Conservation (phyloP, 2,888 invertebrate species). For the Bellardia bayeri region DNA sequence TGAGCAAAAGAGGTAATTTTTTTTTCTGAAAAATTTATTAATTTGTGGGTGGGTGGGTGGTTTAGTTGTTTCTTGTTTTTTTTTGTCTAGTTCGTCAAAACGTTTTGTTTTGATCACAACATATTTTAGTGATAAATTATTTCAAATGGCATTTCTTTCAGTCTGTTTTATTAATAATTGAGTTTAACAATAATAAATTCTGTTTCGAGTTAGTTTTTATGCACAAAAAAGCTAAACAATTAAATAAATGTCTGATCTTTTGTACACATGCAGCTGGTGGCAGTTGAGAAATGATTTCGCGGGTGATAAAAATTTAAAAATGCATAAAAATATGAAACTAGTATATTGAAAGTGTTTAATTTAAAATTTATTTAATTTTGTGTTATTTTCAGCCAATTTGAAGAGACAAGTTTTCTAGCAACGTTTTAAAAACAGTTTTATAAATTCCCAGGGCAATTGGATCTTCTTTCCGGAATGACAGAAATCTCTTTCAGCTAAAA, state of each 20-base stretch:
- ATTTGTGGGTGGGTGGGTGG: conserved; percentile 26
- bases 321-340: too few species aligned
- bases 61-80: neutral
- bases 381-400: too few species aligned
- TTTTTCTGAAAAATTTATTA: conserved; percentile 15
- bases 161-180: neutral
- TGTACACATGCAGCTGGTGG: neutral
- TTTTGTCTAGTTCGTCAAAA: conserved; percentile 2
- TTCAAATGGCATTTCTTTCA: conserved; percentile 21
- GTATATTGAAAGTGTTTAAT: too few species aligned
- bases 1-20: conserved; percentile 9
- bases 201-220: neutral
- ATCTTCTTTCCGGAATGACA: too few species aligned
- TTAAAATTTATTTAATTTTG: too few species aligned
- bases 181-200: neutral
- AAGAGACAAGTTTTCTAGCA: too few species aligned
- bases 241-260: conserved; percentile 14
- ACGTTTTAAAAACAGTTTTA: too few species aligned
- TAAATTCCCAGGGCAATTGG: too few species aligned
- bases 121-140: conserved; percentile 44
- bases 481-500: too few species aligned
- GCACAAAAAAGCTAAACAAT: conserved; percentile 2
- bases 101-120: conserved; percentile 35
- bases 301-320: neutral
- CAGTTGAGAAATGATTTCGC: neutral